A percentile compares a stretch with the other conserved stretches of the same genome.
Conservation (phyloP, 2,113 vertebrate species). For the Tetrao urogallus region DNA sequence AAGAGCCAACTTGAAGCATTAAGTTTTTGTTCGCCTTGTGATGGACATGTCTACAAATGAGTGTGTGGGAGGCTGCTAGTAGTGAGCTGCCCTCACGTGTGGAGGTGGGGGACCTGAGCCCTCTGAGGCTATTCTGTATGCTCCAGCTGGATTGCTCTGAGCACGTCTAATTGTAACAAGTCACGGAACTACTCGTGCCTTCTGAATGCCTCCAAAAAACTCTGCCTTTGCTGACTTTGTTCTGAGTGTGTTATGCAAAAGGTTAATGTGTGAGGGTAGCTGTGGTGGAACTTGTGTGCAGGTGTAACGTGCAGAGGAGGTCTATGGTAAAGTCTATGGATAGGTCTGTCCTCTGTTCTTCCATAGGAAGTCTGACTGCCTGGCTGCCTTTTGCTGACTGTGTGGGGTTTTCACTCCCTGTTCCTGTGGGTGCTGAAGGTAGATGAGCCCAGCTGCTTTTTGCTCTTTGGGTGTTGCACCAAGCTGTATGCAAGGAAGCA, state of each 20-base stretch:
- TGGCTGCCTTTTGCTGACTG: fast-evolving
- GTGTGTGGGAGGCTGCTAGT: not conserved
- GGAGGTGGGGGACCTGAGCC: not conserved
- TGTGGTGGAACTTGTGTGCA: not conserved
- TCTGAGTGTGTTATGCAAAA: not conserved
- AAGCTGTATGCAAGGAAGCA: not conserved
- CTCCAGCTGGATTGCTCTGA: not conserved
- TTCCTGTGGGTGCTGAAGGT: not conserved
- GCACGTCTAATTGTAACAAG: not conserved
- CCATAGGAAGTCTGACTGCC: not conserved
- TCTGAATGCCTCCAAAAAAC: not conserved
- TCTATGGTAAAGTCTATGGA: too few relatives aligned
- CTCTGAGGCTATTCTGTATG: not conserved
- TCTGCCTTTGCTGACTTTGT: fast-evolving
- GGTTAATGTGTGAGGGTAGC: not conserved
- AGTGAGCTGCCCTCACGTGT: fast-evolving
- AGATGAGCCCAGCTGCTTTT: not conserved
- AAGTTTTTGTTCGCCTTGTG: not conserved
- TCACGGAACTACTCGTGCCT: not conserved
- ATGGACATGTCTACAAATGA: not conserved
- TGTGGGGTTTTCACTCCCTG: not conserved
- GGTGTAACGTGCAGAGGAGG: not conserved
- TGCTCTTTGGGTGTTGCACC: not conserved
- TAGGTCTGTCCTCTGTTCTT: not conserved
- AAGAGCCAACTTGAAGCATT: not conserved